Percentiles rank a stretch among this genome's conserved stretches.
Conservation (phyloP, 2,888 invertebrate genomes). For the Miltochrista miniata region DNA sequence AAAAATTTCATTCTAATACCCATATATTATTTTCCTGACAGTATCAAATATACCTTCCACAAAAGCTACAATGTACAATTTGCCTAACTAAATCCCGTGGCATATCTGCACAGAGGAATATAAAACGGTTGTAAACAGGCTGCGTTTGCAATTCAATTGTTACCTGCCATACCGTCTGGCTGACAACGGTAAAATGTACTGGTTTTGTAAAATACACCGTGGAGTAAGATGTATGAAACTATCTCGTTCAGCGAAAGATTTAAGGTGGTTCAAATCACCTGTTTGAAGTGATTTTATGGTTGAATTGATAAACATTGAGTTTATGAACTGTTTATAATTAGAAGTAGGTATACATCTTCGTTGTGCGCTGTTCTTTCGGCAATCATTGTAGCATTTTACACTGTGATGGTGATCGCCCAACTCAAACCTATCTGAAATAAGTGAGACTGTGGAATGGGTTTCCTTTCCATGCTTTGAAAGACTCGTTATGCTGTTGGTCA, state of each 20-base stretch:
- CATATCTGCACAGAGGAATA: conserved; percentile 11
- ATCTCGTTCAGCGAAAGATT: not conserved
- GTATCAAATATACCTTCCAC: not conserved
- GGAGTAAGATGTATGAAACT: not conserved
- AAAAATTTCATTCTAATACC: conserved; percentile 6
- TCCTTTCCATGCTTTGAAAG: too few species aligned
- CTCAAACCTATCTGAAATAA: too few species aligned
- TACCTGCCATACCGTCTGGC: conserved; percentile 24
- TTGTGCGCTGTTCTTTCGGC: too few species aligned
- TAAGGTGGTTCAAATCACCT: not conserved
- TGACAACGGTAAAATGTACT: conserved; percentile 4
- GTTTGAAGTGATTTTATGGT: too few species aligned
- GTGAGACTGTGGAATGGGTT: too few species aligned
- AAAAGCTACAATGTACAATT: conserved; percentile 15
- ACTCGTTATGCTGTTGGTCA: too few species aligned
- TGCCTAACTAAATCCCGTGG: conserved; percentile 4
- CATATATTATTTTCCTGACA: too few species aligned
- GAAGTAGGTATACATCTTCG: too few species aligned
- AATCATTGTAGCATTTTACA: too few species aligned
- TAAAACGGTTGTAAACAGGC: conserved; percentile 33
- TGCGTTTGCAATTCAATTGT: conserved; percentile 30
- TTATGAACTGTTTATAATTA: too few species aligned
- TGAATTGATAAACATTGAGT: too few species aligned
- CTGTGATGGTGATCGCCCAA: too few species aligned
- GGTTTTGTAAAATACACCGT: conserved; percentile 12